Base-by-base conservation (phyloP, 2,113 vertebrate species). In the Empidonax alnorum region DNA sequence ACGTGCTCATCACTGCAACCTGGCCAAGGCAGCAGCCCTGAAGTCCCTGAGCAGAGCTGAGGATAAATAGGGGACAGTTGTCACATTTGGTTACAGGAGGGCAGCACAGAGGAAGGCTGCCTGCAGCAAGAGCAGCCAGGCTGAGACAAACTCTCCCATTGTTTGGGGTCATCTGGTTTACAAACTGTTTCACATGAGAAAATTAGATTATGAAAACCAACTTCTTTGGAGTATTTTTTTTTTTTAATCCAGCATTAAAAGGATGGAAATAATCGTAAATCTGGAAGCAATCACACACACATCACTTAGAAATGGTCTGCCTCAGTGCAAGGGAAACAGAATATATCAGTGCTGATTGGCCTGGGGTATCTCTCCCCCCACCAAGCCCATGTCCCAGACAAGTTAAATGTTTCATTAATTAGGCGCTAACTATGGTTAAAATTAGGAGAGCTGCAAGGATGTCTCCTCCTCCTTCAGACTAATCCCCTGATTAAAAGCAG, bases 371-470 rank as follows among this genome's bases (percentile, higher is more conserved):
- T 85, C 87, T 81, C 72, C 94, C 91, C 93, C 74, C 93, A 82
- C 39, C 62, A 37, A 93, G 50, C 52, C 94, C 73, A 84, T 31
- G 92, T 86, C 79, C 95, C 93, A 96, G 96, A 96, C 96, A 95
- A 96, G 85, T 75, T 87, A 94, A 96, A 96, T 84, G 88, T 96
- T 96, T 96, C 93, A 96, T 96, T 95, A 96, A 96, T 96, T 96
- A 90, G 90, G 76, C 37, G 3, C 90, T 95, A 95, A 96, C 90
- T 84, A 72, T 86, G 68, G 90, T 93, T 95, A 93, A 94, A 96
- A 96, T 95, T 95, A 92, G 79, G 88, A 95, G 37, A 59, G 49
- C 52, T 90, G 56, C 41, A 68, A 93, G 68, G 56, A 94, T 49
- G 61, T 81, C 92, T 96, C 56, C 63, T 87, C 52, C 77, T 89